These are phyloP conservation scores for Rhineura floridana DNA, from an alignment of 2,113 vertebrate genomes.

Conservation along the genomic window DNA sequence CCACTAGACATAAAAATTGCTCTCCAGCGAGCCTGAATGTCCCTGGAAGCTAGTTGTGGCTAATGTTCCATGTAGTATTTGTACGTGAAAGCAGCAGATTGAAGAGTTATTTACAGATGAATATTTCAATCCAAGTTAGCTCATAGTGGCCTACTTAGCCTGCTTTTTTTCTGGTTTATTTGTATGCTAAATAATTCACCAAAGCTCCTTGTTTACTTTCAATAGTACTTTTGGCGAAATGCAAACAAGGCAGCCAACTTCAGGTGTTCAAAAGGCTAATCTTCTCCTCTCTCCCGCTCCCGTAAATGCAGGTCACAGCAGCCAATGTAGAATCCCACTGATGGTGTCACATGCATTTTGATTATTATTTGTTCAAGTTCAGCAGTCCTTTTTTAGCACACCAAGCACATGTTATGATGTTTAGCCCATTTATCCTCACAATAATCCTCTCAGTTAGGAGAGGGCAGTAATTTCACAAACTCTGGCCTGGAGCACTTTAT, in stretches of 20 bases:
- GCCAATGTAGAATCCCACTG: slow-evolving; percentile 46
- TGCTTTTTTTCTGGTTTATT: slow-evolving; percentile 72
- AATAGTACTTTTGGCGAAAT: slow-evolving; percentile 79
- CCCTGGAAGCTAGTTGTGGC: slow-evolving; percentile 92
- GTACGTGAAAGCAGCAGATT: slow-evolving; percentile 90
- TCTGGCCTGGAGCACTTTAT: not conserved
- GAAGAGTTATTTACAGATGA: slow-evolving; percentile 95
- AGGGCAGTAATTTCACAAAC: not conserved
- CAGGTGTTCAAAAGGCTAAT: slow-evolving; percentile 73
- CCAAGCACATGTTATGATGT: not conserved
- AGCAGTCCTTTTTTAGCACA: not conserved
- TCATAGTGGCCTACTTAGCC: slow-evolving; percentile 79
- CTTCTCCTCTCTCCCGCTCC: slow-evolving; percentile 48
- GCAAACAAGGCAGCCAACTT: slow-evolving; percentile 78
- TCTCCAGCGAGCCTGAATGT: slow-evolving; percentile 90
- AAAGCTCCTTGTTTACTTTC: slow-evolving; percentile 79
- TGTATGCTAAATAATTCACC: slow-evolving; percentile 85
- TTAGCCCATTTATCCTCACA: not conserved
- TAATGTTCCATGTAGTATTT: slow-evolving; percentile 96
- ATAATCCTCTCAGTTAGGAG: not conserved
- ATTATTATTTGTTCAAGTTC: slow-evolving; percentile 14
- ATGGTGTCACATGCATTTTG: slow-evolving; percentile 61
- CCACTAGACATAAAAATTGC: slow-evolving; percentile 96
- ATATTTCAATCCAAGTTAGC: slow-evolving; percentile 82
- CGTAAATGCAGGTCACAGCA: slow-evolving; percentile 77